These are phyloP conservation scores for Pachycephala philippinensis DNA, from an alignment of 2,113 vertebrate genomes.

Conservation along the genomic window DNA sequence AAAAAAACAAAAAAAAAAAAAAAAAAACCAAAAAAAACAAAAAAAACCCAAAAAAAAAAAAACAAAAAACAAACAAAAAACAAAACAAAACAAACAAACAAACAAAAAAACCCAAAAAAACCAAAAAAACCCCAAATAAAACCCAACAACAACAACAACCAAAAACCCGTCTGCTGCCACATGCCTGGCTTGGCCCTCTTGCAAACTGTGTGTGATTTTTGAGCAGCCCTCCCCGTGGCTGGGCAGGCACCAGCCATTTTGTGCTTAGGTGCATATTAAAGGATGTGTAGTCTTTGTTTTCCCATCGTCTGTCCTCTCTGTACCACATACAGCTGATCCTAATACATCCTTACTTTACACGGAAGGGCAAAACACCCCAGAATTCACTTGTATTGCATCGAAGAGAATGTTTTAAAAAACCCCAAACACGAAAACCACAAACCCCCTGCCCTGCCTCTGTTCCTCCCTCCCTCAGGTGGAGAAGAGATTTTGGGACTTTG, in stretches of 20 bases:
- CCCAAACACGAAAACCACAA: neutral
- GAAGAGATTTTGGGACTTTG: neutral
- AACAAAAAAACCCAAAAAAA: too few relatives aligned
- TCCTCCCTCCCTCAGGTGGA: neutral
- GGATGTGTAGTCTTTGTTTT: neutral
- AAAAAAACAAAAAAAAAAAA: too few relatives aligned
- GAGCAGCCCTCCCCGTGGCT: neutral
- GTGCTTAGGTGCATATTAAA: neutral
- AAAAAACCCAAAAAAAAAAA: too few relatives aligned
- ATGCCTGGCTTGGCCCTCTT: neutral
- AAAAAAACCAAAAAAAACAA: too few relatives aligned
- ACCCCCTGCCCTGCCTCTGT: fast-evolving
- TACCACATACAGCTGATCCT: neutral
- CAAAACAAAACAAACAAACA: too few relatives aligned
- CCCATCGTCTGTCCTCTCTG: neutral
- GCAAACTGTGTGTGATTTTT: neutral
- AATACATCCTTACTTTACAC: neutral
- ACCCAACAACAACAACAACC: too few relatives aligned
- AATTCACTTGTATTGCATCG: neutral
- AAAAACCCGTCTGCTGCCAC: neutral
- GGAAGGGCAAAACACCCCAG: neutral
- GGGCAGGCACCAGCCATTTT: neutral
- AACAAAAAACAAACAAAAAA: too few relatives aligned
- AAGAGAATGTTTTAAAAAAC: neutral
- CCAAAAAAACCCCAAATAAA: too few relatives aligned